These are phyloP conservation scores for Biston betularia DNA, from an alignment of 2,888 invertebrate genomes.

Conservation along the genomic window DNA sequence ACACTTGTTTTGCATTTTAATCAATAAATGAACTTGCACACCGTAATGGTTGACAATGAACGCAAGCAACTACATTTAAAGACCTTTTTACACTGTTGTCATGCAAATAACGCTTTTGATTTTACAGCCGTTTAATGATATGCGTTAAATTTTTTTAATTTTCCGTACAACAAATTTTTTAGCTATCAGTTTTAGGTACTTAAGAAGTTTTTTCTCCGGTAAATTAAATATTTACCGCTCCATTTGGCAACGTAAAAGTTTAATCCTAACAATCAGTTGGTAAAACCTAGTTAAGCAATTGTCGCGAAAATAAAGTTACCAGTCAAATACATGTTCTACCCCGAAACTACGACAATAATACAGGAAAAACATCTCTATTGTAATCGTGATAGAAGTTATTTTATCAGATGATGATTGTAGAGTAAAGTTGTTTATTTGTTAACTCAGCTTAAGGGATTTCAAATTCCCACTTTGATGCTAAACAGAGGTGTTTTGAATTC, in stretches of 20 bases:
- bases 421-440: slow-evolving; percentile 58
- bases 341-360: slow-evolving; percentile 49
- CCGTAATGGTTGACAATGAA: too few relatives aligned
- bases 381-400: slow-evolving; percentile 42
- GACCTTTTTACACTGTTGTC: too few relatives aligned
- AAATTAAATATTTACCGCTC: slow-evolving; percentile 59
- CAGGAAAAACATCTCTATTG: slow-evolving; percentile 44
- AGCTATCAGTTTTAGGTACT: too few relatives aligned
- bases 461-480: slow-evolving; percentile 78
- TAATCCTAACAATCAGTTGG: slow-evolving; percentile 78
- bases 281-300: slow-evolving; percentile 79
- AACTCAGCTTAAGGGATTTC: slow-evolving; percentile 81
- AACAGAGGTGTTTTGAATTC: slow-evolving; percentile 75
- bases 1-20: too few relatives aligned
- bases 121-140: too few relatives aligned
- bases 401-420: slow-evolving; percentile 34
- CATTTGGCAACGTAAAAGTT: slow-evolving; percentile 66
- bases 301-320: slow-evolving; percentile 80
- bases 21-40: too few relatives aligned
- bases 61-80: too few relatives aligned
- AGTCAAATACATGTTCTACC: slow-evolving; percentile 60
- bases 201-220: too few relatives aligned
- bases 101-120: too few relatives aligned
- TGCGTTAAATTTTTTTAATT: too few relatives aligned
- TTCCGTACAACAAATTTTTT: too few relatives aligned